phyloP scores from a whole-genome alignment of 2,888 invertebrate species.

The Ormyrus rosae region DNA sequence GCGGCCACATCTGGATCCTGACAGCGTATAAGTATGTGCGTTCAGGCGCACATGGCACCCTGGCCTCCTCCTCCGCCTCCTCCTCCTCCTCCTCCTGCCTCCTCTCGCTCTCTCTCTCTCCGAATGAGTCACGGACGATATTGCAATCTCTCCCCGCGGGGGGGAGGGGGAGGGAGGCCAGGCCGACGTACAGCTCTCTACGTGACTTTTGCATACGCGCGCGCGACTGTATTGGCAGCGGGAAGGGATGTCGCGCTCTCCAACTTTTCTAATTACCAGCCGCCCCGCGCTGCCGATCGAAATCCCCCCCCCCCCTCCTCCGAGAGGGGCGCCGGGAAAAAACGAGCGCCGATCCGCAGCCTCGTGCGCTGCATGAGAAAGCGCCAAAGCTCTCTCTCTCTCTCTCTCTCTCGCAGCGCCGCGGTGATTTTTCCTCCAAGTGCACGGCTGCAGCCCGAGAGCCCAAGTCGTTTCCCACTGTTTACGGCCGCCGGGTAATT shows the following conservation, averaged over 20 bases:
- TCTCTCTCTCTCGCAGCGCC: too few relatives aligned
- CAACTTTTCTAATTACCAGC: slow-evolving; percentile 55
- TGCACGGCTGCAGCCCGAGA: too few relatives aligned
- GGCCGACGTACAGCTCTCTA: background rate
- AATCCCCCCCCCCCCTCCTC: too few relatives aligned
- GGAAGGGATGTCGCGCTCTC: slow-evolving; percentile 17
- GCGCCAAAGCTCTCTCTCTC: background rate
- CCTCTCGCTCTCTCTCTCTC: slow-evolving; percentile 19
- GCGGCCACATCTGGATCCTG: slow-evolving; percentile 60
- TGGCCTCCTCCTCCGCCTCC: background rate
- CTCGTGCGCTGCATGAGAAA: background rate
- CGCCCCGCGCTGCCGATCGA: too few relatives aligned
- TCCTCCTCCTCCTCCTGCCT: background rate
- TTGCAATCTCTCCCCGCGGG: slow-evolving; percentile 47
- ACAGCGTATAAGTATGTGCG: slow-evolving; percentile 56
- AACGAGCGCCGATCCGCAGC: background rate
- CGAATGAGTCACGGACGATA: slow-evolving; percentile 57
- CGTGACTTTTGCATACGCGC: slow-evolving; percentile 42
- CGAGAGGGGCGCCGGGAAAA: background rate
- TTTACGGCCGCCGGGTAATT: too few relatives aligned
- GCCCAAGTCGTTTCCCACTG: too few relatives aligned
- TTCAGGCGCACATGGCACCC: slow-evolving; percentile 60
- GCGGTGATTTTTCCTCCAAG: too few relatives aligned
- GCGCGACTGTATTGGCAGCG: slow-evolving; percentile 7
- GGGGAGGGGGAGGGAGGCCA: background rate